Evolutionary conservation across 2,113 vertebrate genomes (phyloP).

Genomic region (Acrocephalus arundinaceus): DNA sequence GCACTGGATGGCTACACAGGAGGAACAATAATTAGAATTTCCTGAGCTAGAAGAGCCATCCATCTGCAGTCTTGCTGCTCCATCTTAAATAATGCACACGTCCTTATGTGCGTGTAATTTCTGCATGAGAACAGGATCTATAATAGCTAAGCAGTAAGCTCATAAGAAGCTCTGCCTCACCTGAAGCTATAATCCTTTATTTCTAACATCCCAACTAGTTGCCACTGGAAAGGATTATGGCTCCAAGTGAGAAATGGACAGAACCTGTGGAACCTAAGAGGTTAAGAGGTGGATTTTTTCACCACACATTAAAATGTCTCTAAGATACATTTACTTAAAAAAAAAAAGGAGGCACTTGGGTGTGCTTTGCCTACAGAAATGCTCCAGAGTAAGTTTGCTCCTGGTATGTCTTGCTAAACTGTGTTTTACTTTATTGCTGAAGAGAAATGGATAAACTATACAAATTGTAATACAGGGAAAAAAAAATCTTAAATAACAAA

Average conservation of each 20-base stretch:
- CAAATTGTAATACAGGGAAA: neutral
- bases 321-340: neutral
- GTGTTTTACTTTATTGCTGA: neutral
- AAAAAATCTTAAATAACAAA: neutral
- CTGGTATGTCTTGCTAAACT: neutral
- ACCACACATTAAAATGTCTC: neutral
- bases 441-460: neutral
- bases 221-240: constrained; percentile 36
- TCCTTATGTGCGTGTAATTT: neutral
- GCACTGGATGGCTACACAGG: neutral
- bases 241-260: neutral
- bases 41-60: neutral
- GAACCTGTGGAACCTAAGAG: neutral
- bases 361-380: neutral
- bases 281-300: neutral
- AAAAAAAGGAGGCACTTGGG: neutral
- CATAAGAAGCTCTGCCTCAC: constrained; percentile 31
- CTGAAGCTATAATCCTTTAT: constrained; percentile 38
- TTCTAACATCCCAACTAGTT: constrained; percentile 16
- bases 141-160: neutral
- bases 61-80: neutral
- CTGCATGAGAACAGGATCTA: neutral
- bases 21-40: neutral
- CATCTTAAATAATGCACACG: neutral
- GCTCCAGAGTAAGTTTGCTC: neutral